Base-by-base conservation (phyloP, 2,113 vertebrate genomes). In the Tetraodon nigroviridis region DNA sequence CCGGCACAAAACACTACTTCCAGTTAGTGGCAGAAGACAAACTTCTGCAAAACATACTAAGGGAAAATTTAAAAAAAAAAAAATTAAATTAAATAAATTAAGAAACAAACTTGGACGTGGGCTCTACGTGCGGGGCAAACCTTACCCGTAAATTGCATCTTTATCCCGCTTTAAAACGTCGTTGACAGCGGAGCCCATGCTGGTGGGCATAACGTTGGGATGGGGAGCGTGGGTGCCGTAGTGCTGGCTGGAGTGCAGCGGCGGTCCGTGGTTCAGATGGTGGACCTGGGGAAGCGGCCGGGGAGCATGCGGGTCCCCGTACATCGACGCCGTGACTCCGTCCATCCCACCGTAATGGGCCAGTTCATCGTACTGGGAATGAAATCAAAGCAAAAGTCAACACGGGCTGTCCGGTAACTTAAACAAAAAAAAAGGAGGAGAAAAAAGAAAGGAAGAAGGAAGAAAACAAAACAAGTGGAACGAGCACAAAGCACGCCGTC, bases 151-250 rank as follows among this genome's bases (percentile, higher is more conserved):
- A 92, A 98, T 99, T 80, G 95, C 94, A 90, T 99, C 97, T 92
- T 98, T 99, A 92, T 99, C 97, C 92, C 97, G 91, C 91, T 98
- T 99, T 91, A 99, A 90, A 89, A 96, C 97, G 88, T 99, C 97
- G 91, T 99, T 99, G 93, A 98, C 95, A 93, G 97, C 96, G 58
- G 97, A 98, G 87, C 97, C 97, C 96, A 99, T 99, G 91, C 94
- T 94, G 81, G 91, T 93, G 88, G 96, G 94, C 96, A 98, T 98
- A 87, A 98, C 96, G 91, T 97, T 98, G 58, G 95, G 95, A 85
- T 99, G 96, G 37, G 96, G 96, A 89, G 95, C 95, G 88, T 99
- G 96, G 40, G 96, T 93, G 86, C 96, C 96, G 90, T 99, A 98
- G 88, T 99, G 97, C 90, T 98, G 96, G 80, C 94, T 94, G 88